These are phyloP conservation scores for Sitta europaea DNA, from an alignment of 2,113 vertebrate genomes.

Conservation along the genomic window DNA sequence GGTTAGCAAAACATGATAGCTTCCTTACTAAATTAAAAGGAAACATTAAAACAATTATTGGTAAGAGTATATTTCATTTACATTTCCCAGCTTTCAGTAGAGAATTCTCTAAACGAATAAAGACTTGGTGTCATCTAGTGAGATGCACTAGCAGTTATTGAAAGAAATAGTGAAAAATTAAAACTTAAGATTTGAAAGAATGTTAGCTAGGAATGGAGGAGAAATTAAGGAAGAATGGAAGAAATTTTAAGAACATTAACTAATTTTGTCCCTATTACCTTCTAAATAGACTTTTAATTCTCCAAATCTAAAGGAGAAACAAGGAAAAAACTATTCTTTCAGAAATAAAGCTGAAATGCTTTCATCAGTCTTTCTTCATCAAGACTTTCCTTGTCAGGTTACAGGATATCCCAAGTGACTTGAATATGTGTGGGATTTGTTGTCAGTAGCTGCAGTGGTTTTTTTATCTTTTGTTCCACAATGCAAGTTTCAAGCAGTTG, in stretches of 20 bases:
- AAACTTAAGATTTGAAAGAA: background rate
- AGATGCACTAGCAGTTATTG: background rate
- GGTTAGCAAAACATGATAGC: background rate
- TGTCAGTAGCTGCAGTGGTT: background rate
- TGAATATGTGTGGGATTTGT: background rate
- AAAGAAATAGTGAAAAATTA: background rate
- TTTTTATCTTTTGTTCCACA: background rate
- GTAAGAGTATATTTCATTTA: background rate
- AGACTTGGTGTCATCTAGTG: background rate
- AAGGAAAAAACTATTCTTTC: background rate
- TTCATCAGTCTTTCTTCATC: background rate
- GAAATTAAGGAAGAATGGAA: background rate
- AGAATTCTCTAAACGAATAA: background rate
- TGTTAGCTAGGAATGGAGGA: background rate
- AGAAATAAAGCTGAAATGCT: background rate
- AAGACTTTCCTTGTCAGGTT: background rate
- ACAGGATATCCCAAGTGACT: background rate
- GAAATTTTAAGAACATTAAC: background rate
- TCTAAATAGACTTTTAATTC: background rate
- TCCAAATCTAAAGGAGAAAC: background rate
- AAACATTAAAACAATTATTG: rapidly evolving
- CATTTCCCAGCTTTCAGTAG: background rate
- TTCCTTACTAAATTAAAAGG: background rate
- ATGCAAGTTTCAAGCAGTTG: background rate
- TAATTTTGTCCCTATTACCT: background rate